Base-by-base conservation (phyloP, 2,888 invertebrate species). In the Pelosia muscerda region DNA sequence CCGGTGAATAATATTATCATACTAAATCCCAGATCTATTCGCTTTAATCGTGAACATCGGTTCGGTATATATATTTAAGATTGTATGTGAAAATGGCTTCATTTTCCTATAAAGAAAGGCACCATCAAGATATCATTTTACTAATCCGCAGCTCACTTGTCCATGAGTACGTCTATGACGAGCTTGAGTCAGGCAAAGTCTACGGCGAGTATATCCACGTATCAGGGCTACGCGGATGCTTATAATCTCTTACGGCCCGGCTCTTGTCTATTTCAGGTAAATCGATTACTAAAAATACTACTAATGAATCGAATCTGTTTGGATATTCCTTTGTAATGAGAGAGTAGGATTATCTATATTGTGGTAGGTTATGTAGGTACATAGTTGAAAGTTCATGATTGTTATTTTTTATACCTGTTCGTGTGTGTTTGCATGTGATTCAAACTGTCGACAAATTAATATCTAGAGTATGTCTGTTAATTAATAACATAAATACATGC, bases 101-200 rank as follows among this genome's bases (percentile, higher is more conserved):
- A 58, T 31, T 34, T 42, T 38, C 3, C 26, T 26, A 2, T n/a
- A 26, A n/a, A 49, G 19, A 62, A 54, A 31, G 28, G 28, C 15
- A 28, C 23, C n/a, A n/a, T 61, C 4, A n/a, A 53, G 10, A 2
- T 62, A 54, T 62, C 15, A 4, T 22, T 55, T 25, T 55, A 26
- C 42, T 64, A 31, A 56, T 63, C n/a, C n/a, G 10, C 42, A 83
- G 89, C 81, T 54, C 76, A 81, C 38, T 63, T 84, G 31, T 75
- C 86, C 11, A 31, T 82, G 34, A 84, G 84, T n/a, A 78, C 77
- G 60, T 89, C 92, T 0, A 88, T 89, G 64, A 92, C 94, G 0
- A 90, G 89, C 67, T 22, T 93, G 19, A 93, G 93, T 71, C 90
- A 90, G 38, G 83, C 90, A 1, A 92, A 90, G 80, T 93, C 93